Evolutionary conservation across 2,797 vertebrate genomes (phyloP), one percentile per base, ranked within the genome.

Genomic region (Alca torda): DNA sequence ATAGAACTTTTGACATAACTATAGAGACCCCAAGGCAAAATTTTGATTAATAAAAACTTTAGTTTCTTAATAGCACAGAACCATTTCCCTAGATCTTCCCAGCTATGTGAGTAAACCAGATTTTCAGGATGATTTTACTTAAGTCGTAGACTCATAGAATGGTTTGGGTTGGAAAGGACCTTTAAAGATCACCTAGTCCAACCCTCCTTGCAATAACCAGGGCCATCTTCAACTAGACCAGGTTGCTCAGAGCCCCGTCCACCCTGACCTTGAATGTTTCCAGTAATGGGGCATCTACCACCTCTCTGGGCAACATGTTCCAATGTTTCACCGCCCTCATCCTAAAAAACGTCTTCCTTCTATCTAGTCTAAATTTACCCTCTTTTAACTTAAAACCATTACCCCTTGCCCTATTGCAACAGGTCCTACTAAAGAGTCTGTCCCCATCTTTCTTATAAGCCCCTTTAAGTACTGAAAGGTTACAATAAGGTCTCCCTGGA

Each of bases 281-380:
- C 35, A 43, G 37, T 19, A 4, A 21, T 60, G 14, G 19, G 41
- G 10, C 9, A 39, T 73, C 13, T 54, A 12, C 9, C 12, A 9
- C 30, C 37, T 26, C 30, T 39, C 19, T 61, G 25, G 35, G 11
- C 33, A 84, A 65, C 15, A 28, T 48, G 2, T 48, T 26, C 13
- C 2, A 14, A 2, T 33, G 35, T 56, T 51, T 79, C 16, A 33
- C 9, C 11, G 35, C 24, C 1, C 5, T 75, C 23, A 10, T 9
- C 0, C 0, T 69, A 19, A 33, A 65, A 61, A 46, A 8, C 5
- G 16, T 51, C 8, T 57, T 67, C 17, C 20, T n/a, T 25, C 1
- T 37, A 8, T 37, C 19, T 63, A 24, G 5, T 46, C n/a, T 75
- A 9, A 53, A 51, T n/a, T 13, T 48, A 12, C 5, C 3, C 13